Conservation (phyloP, 2,113 vertebrate species). For the Cepphus grylle region DNA sequence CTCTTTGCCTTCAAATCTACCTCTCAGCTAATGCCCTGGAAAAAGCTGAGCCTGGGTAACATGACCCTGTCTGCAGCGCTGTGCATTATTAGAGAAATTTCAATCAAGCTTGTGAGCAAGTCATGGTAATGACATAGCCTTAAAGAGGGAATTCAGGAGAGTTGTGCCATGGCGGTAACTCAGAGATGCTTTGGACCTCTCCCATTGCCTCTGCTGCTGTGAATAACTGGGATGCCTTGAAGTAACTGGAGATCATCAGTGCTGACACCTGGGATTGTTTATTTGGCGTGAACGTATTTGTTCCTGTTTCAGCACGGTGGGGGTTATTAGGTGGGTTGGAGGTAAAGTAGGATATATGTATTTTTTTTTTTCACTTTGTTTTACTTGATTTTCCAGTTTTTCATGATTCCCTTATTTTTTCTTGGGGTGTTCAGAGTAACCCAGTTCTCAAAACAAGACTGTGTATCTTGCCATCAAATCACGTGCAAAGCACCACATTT, state of each 20-base stretch:
- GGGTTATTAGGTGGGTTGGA: background rate
- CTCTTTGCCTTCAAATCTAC: background rate
- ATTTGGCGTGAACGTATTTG: background rate
- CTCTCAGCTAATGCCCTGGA: background rate
- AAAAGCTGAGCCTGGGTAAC: background rate
- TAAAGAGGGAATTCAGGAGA: background rate
- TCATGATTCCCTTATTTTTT: background rate
- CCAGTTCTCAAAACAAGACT: background rate
- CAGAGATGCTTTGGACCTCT: background rate
- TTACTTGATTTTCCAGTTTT: background rate
- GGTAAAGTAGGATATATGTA: background rate
- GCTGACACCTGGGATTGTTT: background rate
- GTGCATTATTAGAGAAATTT: constrained; percentile 7
- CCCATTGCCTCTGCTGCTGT: background rate
- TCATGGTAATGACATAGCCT: constrained; percentile 1
- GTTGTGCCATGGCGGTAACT: background rate
- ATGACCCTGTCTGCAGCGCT: background rate
- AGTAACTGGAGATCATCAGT: background rate
- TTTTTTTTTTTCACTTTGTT: background rate
- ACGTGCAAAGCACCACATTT: background rate
- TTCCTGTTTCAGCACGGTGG: background rate
- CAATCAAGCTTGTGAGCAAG: background rate
- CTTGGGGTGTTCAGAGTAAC: background rate
- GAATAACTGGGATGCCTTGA: background rate
- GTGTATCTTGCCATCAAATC: background rate